Base-by-base conservation (phyloP, 1,140 invertebrate genomes). In the Platorchestia sp. region DNA sequence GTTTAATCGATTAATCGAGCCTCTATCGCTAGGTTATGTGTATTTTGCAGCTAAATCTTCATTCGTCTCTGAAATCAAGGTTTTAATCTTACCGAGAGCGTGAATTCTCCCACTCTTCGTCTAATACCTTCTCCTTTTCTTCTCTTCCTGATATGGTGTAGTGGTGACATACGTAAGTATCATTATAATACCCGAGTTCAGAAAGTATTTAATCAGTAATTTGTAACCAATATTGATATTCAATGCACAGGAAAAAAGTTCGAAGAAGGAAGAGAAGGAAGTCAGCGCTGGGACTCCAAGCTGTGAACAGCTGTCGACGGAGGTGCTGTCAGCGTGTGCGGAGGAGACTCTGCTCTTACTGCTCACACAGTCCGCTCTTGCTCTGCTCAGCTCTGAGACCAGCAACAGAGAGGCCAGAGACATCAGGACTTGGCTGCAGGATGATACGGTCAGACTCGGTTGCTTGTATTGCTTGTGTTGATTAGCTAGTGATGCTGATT, bases 361-460 rank as follows among this genome's bases (percentile, higher is more conserved):
- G 45, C 45, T 95, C 19, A 87, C 95, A 95, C 87, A 95, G n/a
- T 95, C 53, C 43, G 53, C 53, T n/a, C 59, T 95, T 7, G 45
- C 87, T 19, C 14, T 95, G 19, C 0, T 95, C 41, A 95, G 59
- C 59, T 53, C 95, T 86, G 87, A 45, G 40, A 45, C 87, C 41
- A 43, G 45, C 75, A 87, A 45, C n/a, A 95, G 95, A 87, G 95
- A 95, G 40, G 95, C 95, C 45, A 51, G 95, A 44, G 95, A 95
- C 45, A 87, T 95, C 36, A 41, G 95, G 14, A 95, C 95, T 42
- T 95, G 75, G 75, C 75, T 95, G 41, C 42, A 43, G 40, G 53
- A 95, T 45, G 59, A 95, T 53, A 59, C 45, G 53, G 53, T 95
- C 36, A 75, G 45, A 19, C 87, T 90, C 87, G 19, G 14, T 36